These are phyloP conservation scores for Rhynchophorus ferrugineus DNA, from an alignment of 1,140 invertebrate genomes.

Conservation along the genomic window DNA sequence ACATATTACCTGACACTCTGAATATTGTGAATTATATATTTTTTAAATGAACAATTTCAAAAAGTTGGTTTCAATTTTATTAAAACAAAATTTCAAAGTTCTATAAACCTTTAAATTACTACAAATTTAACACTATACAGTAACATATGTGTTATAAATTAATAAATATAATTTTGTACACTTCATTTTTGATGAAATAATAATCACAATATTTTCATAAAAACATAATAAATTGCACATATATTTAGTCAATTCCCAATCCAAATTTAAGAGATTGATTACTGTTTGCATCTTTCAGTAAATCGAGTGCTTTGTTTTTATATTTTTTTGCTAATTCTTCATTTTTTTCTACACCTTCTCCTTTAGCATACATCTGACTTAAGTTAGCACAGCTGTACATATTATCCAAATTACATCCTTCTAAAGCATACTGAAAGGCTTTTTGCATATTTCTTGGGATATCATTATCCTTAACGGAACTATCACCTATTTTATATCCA, in stretches of 20 bases:
- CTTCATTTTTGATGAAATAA: conserved; percentile 6
- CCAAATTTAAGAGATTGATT: conserved; percentile 56
- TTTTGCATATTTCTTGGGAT: conserved; percentile 64
- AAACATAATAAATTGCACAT: not conserved
- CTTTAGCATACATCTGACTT: conserved; percentile 70
- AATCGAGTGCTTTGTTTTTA: conserved; percentile 58
- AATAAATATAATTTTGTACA: not conserved
- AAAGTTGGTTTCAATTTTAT: not conserved
- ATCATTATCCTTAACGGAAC: conserved; percentile 38
- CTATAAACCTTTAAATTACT: conserved; percentile 1
- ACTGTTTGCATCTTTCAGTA: conserved; percentile 54
- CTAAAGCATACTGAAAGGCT: conserved; percentile 66
- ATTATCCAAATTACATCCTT: conserved; percentile 72
- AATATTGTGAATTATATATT: too few relatives aligned
- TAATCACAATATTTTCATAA: conserved; percentile 12
- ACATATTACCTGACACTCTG: too few relatives aligned
- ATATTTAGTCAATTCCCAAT: conserved; percentile 44
- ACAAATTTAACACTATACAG: not conserved
- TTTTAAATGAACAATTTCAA: not conserved
- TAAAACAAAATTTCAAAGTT: not conserved
- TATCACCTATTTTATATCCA: conserved; percentile 37
- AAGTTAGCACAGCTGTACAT: conserved; percentile 81
- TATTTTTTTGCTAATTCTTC: conserved; percentile 60
- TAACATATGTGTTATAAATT: conserved; percentile 8
- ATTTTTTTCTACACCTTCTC: conserved; percentile 64